A percentile compares a stretch with the other conserved stretches of the same genome.
phyloP scores from a whole-genome alignment of 1,140 invertebrate species.

The Bombyx mandarina region DNA sequence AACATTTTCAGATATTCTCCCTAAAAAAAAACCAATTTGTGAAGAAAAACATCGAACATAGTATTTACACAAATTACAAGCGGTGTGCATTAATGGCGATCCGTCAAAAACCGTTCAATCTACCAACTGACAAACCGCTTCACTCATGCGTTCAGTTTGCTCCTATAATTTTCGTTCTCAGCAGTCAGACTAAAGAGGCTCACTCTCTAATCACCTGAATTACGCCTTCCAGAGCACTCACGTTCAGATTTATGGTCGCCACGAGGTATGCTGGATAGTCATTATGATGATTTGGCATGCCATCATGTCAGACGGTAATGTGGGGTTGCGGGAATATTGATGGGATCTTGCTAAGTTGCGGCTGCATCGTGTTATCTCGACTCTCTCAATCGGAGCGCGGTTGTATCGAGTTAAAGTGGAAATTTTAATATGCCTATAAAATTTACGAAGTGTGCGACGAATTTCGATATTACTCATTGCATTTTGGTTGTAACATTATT shows the following conservation, averaged over 20 bases:
- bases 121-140: neutral
- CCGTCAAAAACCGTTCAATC: neutral
- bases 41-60: neutral
- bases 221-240: conserved; percentile 18
- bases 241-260: conserved; percentile 23
- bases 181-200: conserved; percentile 4
- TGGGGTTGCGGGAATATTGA: conserved; percentile 11
- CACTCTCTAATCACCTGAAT: conserved; percentile 17
- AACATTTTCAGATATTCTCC: neutral
- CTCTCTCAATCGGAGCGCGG: too few relatives aligned
- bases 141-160: neutral
- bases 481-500: too few relatives aligned
- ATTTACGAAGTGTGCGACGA: too few relatives aligned
- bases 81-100: neutral
- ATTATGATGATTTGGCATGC: conserved; percentile 23
- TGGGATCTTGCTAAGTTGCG: too few relatives aligned
- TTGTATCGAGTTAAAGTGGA: too few relatives aligned
- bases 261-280: conserved; percentile 14
- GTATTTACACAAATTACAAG: neutral
- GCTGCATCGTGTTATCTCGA: too few relatives aligned
- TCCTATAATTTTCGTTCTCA: conserved; percentile 2
- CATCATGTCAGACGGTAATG: conserved; percentile 23
- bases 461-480: too few relatives aligned
- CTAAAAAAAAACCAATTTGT: neutral
- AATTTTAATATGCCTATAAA: too few relatives aligned